These are phyloP conservation scores for Chaetophractus vellerosus DNA, from an alignment of 2,797 vertebrate genomes.

Conservation along the genomic window DNA sequence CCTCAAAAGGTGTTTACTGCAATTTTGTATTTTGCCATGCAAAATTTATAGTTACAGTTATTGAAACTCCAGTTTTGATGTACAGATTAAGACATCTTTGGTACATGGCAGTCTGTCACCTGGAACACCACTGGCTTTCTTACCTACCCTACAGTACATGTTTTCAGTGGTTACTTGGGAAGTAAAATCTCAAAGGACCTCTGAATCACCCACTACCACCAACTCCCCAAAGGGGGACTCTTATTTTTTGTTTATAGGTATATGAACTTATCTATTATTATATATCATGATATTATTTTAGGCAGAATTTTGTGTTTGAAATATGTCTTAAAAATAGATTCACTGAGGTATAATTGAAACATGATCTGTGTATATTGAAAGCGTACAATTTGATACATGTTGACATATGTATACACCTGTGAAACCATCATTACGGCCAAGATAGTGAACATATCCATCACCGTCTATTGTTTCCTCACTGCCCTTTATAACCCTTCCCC, in stretches of 20 bases:
- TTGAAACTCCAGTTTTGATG: conserved; percentile 9
- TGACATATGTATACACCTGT: neutral
- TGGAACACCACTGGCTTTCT: conserved; percentile 1
- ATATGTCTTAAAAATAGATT: conserved; percentile 38
- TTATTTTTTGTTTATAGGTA: conserved; percentile 38
- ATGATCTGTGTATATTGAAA: neutral
- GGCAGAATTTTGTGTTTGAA: conserved; percentile 45
- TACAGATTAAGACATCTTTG: neutral
- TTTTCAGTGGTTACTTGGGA: conserved; percentile 22
- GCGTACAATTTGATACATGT: neutral
- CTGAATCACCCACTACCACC: neutral
- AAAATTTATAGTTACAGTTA: neutral
- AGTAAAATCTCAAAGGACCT: neutral
- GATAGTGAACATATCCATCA: neutral
- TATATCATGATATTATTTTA: neutral
- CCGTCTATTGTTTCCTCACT: neutral
- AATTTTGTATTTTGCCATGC: conserved; percentile 14
- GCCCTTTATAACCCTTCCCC: neutral
- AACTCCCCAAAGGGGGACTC: neutral
- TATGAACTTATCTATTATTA: neutral
- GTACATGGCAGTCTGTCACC: neutral
- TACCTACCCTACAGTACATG: neutral
- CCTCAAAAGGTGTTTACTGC: neutral
- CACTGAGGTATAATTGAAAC: neutral
- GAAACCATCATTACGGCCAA: conserved; percentile 16